These are phyloP conservation scores for Pachycephus smyrnensis DNA, from an alignment of 2,888 invertebrate species.

Conservation along the genomic window DNA sequence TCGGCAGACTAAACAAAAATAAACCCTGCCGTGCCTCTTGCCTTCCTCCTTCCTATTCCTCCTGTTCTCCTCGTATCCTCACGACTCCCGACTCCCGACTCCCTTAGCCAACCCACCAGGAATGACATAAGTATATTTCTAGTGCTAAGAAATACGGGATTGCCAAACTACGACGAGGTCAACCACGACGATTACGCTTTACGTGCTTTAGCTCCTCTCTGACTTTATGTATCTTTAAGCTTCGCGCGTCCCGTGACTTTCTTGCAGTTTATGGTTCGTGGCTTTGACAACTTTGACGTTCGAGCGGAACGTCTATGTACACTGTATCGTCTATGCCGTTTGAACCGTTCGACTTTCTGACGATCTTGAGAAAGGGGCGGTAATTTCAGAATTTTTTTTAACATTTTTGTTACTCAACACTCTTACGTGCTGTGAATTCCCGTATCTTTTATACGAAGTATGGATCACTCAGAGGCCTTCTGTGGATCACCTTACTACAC, in stretches of 20 bases:
- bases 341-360: no score
- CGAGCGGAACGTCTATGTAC: no score
- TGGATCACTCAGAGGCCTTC: not conserved
- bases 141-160: slow-evolving; percentile 29
- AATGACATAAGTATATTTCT: slow-evolving; percentile 41
- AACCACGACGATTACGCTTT: slow-evolving; percentile 15
- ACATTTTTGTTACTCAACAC: no score
- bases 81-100: slow-evolving; percentile 9
- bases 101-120: slow-evolving; percentile 25
- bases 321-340: no score
- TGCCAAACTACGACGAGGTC: slow-evolving; percentile 15
- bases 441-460: no score
- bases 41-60: not conserved
- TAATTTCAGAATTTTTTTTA: no score
- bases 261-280: not conserved
- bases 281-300: not conserved
- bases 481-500: not conserved
- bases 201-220: not conserved
- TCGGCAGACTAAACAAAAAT: slow-evolving; percentile 52
- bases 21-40: slow-evolving; percentile 29
- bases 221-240: not conserved
- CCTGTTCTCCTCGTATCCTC: not conserved
- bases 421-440: no score
- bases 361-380: no score
- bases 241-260: not conserved